These are phyloP conservation scores for Hylomyscus alleni DNA, from an alignment of 2,797 vertebrate species.

Conservation along the genomic window DNA sequence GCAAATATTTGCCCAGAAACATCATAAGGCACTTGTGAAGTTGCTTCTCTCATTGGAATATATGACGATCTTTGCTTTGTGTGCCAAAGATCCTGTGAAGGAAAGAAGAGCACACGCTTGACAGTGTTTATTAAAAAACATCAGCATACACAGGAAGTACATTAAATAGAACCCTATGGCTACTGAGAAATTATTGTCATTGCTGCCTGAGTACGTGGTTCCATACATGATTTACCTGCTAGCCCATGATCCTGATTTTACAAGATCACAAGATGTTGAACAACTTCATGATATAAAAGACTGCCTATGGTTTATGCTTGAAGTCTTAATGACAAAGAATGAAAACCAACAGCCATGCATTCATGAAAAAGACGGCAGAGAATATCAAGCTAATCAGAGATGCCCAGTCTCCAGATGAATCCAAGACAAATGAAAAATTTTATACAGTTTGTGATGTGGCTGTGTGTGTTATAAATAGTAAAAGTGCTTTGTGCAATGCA, in stretches of 20 bases:
- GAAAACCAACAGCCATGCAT: conserved; percentile 99
- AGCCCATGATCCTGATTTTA: conserved; percentile 99
- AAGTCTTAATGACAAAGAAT: conserved; percentile 99
- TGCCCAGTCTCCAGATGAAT: conserved; percentile 97
- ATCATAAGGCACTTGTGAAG: conserved; percentile 98
- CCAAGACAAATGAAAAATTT: conserved; percentile 98
- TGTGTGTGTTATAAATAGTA: conserved; percentile 98
- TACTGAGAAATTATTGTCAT: conserved; percentile 96
- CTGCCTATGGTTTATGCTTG: conserved; percentile 99
- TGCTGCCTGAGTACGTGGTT: conserved; percentile 98
- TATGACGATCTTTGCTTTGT: conserved; percentile 98
- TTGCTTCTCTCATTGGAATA: conserved; percentile 97
- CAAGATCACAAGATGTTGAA: conserved; percentile 98
- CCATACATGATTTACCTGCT: conserved; percentile 99
- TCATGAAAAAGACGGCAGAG: conserved; percentile 99
- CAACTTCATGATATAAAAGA: conserved; percentile 99
- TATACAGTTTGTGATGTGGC: conserved; percentile 99
- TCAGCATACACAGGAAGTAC: conserved; percentile 98
- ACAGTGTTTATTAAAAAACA: conserved; percentile 99
- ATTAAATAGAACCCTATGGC: conserved; percentile 98
- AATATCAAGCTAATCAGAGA: conserved; percentile 99
- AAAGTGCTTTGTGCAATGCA: conserved; percentile 97
- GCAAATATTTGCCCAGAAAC: conserved; percentile 99
- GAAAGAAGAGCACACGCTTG: conserved; percentile 98
- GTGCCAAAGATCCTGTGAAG: conserved; percentile 99